These are phyloP conservation scores for Gobiocypris rarus DNA, from an alignment of 2,113 vertebrate genomes.

Conservation along the genomic window DNA sequence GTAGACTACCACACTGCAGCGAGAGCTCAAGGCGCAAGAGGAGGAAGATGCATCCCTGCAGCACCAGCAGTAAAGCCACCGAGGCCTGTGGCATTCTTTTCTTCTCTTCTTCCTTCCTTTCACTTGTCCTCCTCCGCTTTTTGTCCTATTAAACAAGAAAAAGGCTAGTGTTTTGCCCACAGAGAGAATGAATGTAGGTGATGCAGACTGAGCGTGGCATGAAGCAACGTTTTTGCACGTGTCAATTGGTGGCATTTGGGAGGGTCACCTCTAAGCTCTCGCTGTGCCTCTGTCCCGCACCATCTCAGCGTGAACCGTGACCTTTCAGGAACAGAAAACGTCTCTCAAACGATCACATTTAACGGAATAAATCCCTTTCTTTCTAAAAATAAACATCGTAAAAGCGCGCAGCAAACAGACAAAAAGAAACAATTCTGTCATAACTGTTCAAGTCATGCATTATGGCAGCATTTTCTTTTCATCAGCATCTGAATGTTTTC, in stretches of 20 bases:
- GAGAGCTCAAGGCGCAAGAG: conserved; percentile 10
- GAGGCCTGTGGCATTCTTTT: conserved; percentile 10
- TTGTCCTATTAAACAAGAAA: conserved; percentile 40
- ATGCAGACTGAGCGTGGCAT: conserved; percentile 30
- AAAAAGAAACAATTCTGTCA: conserved; percentile 30
- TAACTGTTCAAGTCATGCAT: conserved; percentile 33
- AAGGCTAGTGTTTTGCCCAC: conserved; percentile 13
- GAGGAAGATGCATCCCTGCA: conserved; percentile 23
- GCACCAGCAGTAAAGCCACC: conserved; percentile 10
- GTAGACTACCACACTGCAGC: conserved; percentile 9
- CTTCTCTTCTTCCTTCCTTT: background rate
- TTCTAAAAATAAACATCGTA: conserved; percentile 25
- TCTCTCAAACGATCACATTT: conserved; percentile 23
- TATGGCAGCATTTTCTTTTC: conserved; percentile 29
- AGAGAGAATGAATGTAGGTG: conserved; percentile 30
- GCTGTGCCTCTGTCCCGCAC: conserved; percentile 28
- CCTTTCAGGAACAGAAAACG: conserved; percentile 44
- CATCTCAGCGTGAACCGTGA: conserved; percentile 52
- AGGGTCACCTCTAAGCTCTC: conserved; percentile 40
- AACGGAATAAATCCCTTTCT: background rate
- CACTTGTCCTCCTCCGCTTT: conserved; percentile 11
- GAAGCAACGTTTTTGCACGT: conserved; percentile 29
- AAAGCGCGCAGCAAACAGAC: background rate
- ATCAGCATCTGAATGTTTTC: conserved; percentile 40
- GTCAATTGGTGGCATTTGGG: conserved; percentile 42